Conservation (phyloP, 92 coral and sea anemone species). For the Bergia puertoricense region DNA sequence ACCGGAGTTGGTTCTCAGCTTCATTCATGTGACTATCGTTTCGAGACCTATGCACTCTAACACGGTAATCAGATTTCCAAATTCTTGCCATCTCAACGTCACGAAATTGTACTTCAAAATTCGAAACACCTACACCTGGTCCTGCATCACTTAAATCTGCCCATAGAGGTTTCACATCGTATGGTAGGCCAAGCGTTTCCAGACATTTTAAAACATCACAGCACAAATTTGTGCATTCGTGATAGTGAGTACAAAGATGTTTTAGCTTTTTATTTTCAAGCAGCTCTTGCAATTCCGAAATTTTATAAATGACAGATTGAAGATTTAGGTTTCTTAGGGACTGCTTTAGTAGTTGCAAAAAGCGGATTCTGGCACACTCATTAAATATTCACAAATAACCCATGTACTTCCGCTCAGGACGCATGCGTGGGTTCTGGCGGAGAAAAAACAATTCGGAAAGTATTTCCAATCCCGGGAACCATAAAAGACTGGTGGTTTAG, state of each 20-base stretch:
- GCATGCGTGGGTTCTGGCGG: too few species aligned
- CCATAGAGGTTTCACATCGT: neutral
- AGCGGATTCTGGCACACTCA: too few species aligned
- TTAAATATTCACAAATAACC: too few species aligned
- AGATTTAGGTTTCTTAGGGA: too few species aligned
- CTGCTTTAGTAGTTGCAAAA: too few species aligned
- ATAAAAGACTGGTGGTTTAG: too few species aligned
- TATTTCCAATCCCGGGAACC: too few species aligned
- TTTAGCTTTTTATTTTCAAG: too few species aligned
- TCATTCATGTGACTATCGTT: constrained; percentile 36
- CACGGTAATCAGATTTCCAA: constrained; percentile 11
- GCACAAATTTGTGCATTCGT: neutral
- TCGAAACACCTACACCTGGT: neutral
- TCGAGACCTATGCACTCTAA: constrained; percentile 14
- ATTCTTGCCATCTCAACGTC: constrained; percentile 1
- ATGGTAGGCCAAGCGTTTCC: neutral
- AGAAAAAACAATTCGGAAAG: too few species aligned
- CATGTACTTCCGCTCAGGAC: too few species aligned
- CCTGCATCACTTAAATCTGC: neutral
- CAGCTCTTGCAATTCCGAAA: too few species aligned
- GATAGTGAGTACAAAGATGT: neutral
- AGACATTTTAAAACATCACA: neutral
- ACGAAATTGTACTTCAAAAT: neutral
- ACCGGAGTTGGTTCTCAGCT: constrained; percentile 35
- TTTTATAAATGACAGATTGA: too few species aligned